These are phyloP conservation scores for Carabus problematicus DNA, from an alignment of 2,888 invertebrate genomes.

Conservation along the genomic window DNA sequence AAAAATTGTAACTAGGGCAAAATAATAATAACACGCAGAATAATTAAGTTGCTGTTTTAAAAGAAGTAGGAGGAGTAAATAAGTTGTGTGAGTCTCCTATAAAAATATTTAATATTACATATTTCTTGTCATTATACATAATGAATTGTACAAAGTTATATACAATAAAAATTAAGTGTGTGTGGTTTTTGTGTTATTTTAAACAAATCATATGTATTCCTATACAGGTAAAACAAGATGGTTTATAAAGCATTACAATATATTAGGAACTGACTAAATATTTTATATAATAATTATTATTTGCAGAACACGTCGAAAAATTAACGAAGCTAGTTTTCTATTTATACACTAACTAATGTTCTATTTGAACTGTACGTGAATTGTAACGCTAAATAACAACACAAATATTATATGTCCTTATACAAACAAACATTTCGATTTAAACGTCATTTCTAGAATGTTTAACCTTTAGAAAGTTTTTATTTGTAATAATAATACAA, in stretches of 20 bases:
- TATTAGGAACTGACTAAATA: constrained; percentile 40
- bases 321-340: too few relatives aligned
- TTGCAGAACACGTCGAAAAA: too few relatives aligned
- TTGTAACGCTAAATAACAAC: too few relatives aligned
- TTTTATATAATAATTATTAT: constrained; percentile 14
- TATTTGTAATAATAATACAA: too few relatives aligned
- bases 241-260: constrained; percentile 22
- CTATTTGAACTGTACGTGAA: too few relatives aligned
- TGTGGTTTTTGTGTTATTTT: constrained; percentile 62
- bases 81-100: constrained; percentile 31
- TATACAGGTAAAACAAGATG: constrained; percentile 23
- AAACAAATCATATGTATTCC: constrained; percentile 61
- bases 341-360: too few relatives aligned
- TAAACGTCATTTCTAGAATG: too few relatives aligned
- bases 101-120: constrained; percentile 45
- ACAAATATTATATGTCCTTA: too few relatives aligned
- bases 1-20: constrained; percentile 14
- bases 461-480: too few relatives aligned
- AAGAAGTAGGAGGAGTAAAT: constrained; percentile 26
- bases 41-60: constrained; percentile 45
- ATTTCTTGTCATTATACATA: constrained; percentile 43
- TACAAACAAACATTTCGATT: too few relatives aligned
- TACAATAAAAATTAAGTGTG: constrained; percentile 42
- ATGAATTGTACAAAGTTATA: constrained; percentile 45
- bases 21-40: constrained; percentile 40